These are phyloP conservation scores for Oceanodroma tethys DNA, from an alignment of 2,113 vertebrate genomes.

Conservation along the genomic window DNA sequence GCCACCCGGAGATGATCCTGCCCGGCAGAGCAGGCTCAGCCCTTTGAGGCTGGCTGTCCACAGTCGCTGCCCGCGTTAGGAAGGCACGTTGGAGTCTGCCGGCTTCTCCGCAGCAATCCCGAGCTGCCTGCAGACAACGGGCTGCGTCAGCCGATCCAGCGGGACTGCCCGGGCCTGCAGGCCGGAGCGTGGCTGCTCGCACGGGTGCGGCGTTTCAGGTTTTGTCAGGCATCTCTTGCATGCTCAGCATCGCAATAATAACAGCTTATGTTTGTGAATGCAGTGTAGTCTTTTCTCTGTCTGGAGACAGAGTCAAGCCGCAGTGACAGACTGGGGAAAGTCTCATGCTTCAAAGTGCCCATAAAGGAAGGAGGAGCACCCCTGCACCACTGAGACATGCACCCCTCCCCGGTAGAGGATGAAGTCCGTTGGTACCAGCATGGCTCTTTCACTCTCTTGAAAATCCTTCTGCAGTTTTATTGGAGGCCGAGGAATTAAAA, in stretches of 20 bases:
- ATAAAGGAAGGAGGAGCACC: neutral
- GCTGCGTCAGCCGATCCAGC: neutral
- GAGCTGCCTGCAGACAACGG: neutral
- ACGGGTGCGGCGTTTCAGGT: accelerated
- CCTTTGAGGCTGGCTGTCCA: accelerated
- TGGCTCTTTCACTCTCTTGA: neutral
- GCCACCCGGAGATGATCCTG: accelerated
- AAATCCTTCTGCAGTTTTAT: neutral
- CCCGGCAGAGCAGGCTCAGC: neutral
- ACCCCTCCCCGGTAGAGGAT: accelerated
- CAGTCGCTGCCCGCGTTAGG: accelerated
- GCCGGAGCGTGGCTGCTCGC: accelerated
- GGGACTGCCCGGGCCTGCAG: neutral
- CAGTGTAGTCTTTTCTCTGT: neutral
- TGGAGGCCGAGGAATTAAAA: neutral
- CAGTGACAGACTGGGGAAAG: neutral
- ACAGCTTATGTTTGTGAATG: neutral
- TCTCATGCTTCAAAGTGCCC: neutral
- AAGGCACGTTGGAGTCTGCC: accelerated
- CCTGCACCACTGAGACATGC: accelerated
- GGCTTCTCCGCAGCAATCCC: accelerated
- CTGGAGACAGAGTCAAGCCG: neutral
- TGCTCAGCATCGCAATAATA: accelerated
- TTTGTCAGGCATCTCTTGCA: accelerated
- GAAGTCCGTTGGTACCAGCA: neutral